phyloP scores from a whole-genome alignment of 2,113 vertebrate genomes.

The Ranitomeya variabilis region DNA sequence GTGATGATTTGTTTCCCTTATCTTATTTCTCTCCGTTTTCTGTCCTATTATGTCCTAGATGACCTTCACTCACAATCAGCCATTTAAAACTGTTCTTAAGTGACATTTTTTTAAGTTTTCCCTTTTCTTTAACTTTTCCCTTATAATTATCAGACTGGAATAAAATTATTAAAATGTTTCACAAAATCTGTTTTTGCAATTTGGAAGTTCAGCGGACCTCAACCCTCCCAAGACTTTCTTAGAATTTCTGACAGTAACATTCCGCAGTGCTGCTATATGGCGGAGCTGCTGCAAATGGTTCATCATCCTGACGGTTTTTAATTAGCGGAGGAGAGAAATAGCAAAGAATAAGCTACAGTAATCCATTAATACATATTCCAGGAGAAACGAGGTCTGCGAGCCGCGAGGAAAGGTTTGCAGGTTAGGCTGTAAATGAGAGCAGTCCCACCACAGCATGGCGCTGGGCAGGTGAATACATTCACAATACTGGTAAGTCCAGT shows the following conservation, averaged over 20 bases:
- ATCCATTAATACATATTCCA: slow-evolving; percentile 29
- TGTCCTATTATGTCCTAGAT: too few species aligned
- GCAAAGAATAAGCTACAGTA: neutral
- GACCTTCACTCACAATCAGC: too few species aligned
- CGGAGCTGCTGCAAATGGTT: neutral
- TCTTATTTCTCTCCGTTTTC: too few species aligned
- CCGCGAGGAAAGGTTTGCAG: neutral
- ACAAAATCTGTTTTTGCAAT: slow-evolving; percentile 11
- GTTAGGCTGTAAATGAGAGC: neutral
- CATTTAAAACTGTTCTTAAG: too few species aligned
- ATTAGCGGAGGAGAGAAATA: slow-evolving; percentile 30
- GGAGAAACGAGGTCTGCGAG: neutral
- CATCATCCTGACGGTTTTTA: slow-evolving; percentile 52
- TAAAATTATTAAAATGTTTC: slow-evolving; percentile 10
- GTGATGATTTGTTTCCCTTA: too few species aligned
- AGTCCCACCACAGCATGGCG: neutral
- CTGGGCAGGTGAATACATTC: neutral
- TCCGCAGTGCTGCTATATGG: neutral
- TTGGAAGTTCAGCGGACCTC: slow-evolving; percentile 8
- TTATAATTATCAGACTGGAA: neutral
- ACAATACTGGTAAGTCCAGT: neutral
- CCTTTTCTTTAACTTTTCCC: too few species aligned
- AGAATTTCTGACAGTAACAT: neutral
- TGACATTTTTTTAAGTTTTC: too few species aligned
- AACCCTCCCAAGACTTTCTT: slow-evolving; percentile 12